Evolutionary conservation across 2,888 invertebrate species (phyloP).

Genomic region (Eustalomyia histrio): DNA sequence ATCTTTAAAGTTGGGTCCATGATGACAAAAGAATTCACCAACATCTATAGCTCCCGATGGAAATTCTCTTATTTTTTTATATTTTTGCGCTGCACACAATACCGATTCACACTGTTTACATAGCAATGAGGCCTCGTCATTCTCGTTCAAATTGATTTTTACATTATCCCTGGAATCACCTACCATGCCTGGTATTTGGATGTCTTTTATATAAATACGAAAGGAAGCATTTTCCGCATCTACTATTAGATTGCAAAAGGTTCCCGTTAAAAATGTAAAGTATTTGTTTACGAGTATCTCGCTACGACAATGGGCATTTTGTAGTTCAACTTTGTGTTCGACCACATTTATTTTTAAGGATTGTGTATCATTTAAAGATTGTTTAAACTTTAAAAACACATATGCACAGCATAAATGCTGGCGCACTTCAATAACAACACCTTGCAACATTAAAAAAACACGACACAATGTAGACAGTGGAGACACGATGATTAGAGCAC

Average conservation of each 20-base stretch:
- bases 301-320: slow-evolving; percentile 66
- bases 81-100: slow-evolving; percentile 64
- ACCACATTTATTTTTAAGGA: slow-evolving; percentile 69
- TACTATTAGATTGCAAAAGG: slow-evolving; percentile 70
- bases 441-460: slow-evolving; percentile 73
- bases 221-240: slow-evolving; percentile 72
- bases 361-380: slow-evolving; percentile 68
- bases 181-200: slow-evolving; percentile 36
- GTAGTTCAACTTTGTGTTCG: slow-evolving; percentile 61
- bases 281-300: slow-evolving; percentile 64
- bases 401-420: slow-evolving; percentile 75
- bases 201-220: slow-evolving; percentile 71
- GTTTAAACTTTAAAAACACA: slow-evolving; percentile 73
- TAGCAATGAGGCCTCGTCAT: slow-evolving; percentile 66
- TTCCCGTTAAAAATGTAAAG: slow-evolving; percentile 71
- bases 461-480: too few relatives aligned
- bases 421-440: slow-evolving; percentile 75
- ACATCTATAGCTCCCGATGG: slow-evolving; percentile 75
- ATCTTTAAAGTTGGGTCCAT: slow-evolving; percentile 69
- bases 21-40: slow-evolving; percentile 76
- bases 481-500: too few relatives aligned
- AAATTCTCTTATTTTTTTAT: slow-evolving; percentile 73
- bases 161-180: slow-evolving; percentile 23
- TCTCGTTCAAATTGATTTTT: slow-evolving; percentile 42
- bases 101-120: slow-evolving; percentile 70